Base-by-base conservation (phyloP, 2,888 invertebrate genomes). In the Aleiodes leptofemur region DNA sequence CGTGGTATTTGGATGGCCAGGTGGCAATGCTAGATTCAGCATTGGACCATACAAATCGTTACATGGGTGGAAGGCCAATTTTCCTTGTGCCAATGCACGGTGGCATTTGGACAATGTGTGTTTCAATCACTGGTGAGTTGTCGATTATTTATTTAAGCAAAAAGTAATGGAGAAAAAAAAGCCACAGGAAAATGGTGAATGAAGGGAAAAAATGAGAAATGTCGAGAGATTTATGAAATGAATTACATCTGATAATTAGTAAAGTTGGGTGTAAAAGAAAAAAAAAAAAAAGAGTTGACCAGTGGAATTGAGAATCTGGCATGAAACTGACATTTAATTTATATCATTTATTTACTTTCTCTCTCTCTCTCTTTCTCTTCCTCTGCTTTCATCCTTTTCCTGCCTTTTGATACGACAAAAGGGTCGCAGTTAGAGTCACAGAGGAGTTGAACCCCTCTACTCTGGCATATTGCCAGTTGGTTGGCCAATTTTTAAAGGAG, bases 21-120 rank as follows among this genome's bases (percentile, higher is more conserved):
- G 95, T 96, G 29, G 95, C 94, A 29, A 92, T 93, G 90, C 87
- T 93, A 8, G 82, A 84, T n/a, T 57, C 83, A 11, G 64, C 77
- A n/a, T 38, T 79, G 13, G 79, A 78, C 16, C 83, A 84, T 31
- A 81, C 76, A 74, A 78, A 79, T 69, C 81, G 82, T 59, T 82
- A 83, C 69, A 78, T 78, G 48, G 78, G 79, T 76, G 73, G 77
- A 34, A 66, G 85, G 82, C 78, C 86, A 14, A 94, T 94, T 50
- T 95, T 96, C 90, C 90, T 97, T 75, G 95, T 96, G 38, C 96
- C 96, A 11, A 96, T 96, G 94, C 95, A 95, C 83, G 96, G 95
- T n/a, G 97, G 96, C 50, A 97, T 95, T 85, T 97, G 96, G 97
- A 97, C 95, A 29, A 92, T 95, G 89, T 97, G 95, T 90, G 94